phyloP scores from a whole-genome alignment of 2,113 vertebrate genomes.

The Dasyornis broadbenti region DNA sequence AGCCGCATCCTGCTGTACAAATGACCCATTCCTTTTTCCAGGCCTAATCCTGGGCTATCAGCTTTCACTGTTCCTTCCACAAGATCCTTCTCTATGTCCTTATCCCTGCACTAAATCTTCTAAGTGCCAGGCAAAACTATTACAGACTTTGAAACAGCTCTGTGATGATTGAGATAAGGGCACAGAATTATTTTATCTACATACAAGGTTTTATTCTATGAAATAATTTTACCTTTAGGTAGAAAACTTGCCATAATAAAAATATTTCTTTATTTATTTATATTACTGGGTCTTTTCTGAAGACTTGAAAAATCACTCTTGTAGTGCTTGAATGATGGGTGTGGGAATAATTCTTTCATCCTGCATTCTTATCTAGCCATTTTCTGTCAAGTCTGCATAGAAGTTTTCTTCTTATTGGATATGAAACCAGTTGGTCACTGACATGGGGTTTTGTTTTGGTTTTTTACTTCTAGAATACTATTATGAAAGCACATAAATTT shows the following conservation, averaged over 20 bases:
- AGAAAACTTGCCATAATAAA: background rate
- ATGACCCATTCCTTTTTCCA: background rate
- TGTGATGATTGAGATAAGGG: background rate
- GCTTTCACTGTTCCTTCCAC: background rate
- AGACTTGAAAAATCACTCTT: background rate
- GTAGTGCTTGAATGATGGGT: background rate
- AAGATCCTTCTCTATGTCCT: background rate
- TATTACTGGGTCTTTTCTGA: background rate
- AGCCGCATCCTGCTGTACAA: background rate
- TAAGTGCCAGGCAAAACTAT: background rate
- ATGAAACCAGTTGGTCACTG: background rate
- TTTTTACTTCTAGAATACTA: background rate
- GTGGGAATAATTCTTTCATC: background rate
- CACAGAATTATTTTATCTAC: background rate
- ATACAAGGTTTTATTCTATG: background rate
- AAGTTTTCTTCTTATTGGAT: background rate
- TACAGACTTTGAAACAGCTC: background rate
- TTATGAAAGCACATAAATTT: background rate
- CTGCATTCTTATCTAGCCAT: background rate
- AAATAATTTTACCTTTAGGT: background rate
- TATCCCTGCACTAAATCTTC: background rate
- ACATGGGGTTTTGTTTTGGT: rapidly evolving
- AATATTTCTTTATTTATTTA: background rate
- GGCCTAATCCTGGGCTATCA: background rate
- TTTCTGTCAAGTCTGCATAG: background rate